Conservation (phyloP, 1,140 invertebrate species). For the Drosophila sucinea region DNA sequence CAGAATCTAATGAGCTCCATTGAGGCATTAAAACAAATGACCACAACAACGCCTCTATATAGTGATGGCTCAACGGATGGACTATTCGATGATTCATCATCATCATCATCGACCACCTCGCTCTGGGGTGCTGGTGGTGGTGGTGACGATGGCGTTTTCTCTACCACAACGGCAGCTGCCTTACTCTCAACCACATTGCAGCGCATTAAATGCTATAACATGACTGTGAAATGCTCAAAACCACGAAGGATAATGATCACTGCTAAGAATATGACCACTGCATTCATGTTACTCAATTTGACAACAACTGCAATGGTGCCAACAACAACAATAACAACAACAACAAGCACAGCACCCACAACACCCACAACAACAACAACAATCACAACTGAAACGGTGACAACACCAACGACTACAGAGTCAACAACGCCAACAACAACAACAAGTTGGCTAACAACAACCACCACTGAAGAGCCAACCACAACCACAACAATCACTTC, state of each 20-base stretch:
- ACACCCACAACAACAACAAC: conserved; percentile 33
- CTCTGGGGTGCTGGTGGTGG: conserved; percentile 30
- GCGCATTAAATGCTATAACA: conserved; percentile 69
- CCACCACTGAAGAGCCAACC: conserved; percentile 17
- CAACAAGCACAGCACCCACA: conserved; percentile 26
- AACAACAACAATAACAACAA: conserved; percentile 40
- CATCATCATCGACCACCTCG: conserved; percentile 22
- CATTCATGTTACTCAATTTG: conserved; percentile 69
- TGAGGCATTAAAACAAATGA: conserved; percentile 53
- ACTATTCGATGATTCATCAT: conserved; percentile 40
- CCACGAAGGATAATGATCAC: conserved; percentile 46
- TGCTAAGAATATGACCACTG: conserved; percentile 57
- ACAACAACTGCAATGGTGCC: conserved; percentile 62
- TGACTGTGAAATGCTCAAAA: conserved; percentile 78
- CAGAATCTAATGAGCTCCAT: conserved; percentile 58
- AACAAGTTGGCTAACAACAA: conserved; percentile 25
- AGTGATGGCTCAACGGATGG: conserved; percentile 62
- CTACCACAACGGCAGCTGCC: conserved; percentile 50
- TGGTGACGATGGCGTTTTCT: conserved; percentile 45
- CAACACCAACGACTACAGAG: conserved; percentile 25
- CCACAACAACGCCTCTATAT: conserved; percentile 50
- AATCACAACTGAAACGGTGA: conserved; percentile 20
- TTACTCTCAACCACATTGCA: conserved; percentile 40
- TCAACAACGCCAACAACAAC: not conserved
- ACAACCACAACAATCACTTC: not conserved